Percentiles rank a stretch among this genome's conserved stretches.
Evolutionary conservation across 2,797 vertebrate genomes (phyloP).

Genomic region (Anomalospiza imberbis): DNA sequence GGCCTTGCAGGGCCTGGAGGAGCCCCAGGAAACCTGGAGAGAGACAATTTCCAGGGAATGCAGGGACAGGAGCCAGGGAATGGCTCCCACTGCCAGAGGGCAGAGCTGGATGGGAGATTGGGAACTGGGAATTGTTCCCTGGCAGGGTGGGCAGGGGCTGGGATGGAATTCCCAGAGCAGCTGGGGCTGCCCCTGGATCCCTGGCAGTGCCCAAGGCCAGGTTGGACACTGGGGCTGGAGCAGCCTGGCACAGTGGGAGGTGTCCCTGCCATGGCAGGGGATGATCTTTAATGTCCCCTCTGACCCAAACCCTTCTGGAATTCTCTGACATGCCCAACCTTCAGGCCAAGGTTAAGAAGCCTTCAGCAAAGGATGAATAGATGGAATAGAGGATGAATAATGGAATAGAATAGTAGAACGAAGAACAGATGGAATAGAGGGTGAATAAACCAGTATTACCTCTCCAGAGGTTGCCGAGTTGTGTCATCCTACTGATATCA

Average conservation of each 20-base stretch:
- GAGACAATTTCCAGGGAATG: background rate
- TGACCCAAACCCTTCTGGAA: background rate
- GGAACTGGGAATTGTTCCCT: background rate
- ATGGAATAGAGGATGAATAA: too few species aligned
- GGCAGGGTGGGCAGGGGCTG: background rate
- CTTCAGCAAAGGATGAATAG: background rate
- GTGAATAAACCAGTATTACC: background rate
- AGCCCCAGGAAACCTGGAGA: too few species aligned
- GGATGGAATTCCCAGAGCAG: background rate
- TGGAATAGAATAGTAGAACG: too few species aligned
- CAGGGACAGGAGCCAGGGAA: too few species aligned
- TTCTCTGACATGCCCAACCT: background rate
- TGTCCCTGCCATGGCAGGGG: background rate
- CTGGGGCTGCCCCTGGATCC: background rate
- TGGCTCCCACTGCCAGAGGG: too few species aligned
- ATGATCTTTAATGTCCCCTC: background rate
- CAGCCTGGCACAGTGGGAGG: background rate
- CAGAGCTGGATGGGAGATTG: too few species aligned
- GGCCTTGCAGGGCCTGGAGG: too few species aligned
- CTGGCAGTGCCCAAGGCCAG: background rate
- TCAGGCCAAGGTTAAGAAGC: background rate
- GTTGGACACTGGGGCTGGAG: background rate
- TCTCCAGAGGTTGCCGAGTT: background rate
- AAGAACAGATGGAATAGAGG: too few species aligned
- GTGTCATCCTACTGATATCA: background rate